Base-by-base conservation (phyloP, 2,797 vertebrate genomes). In the Pygocentrus nattereri region DNA sequence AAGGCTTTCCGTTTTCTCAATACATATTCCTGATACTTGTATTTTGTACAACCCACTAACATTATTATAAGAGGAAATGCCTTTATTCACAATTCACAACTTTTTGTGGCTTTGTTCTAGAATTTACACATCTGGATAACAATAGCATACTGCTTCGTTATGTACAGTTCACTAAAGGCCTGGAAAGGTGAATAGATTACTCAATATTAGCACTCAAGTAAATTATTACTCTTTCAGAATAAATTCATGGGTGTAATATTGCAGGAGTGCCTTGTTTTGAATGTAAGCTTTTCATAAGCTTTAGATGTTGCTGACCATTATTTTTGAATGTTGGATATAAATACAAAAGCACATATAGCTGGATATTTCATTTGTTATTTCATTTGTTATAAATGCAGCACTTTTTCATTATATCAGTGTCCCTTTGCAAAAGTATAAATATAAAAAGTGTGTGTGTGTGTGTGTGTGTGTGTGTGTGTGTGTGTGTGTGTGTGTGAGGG, bases 161-260 rank as follows among this genome's bases (percentile, higher is more conserved):
- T 7, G 16, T 47, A 30, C 19, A 1, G 18, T 72, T 52, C 34
- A 79, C 27, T 1, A 19, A 71, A 11, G 27, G 25, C 67, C 61
- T 78, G 52, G 21, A 61, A 61, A 71, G 27, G 67, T 59, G 4
- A 50, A 31, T 54, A 16, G 2, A 34, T 58, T 71, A 31, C 30
- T 12, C 41, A 25, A 11, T 38, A 62, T 52, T 34, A 34, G 27
- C 27, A 21, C 21, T 72, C 58, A 64, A 18, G 4, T 41, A 25
- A 23, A n/a, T 25, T 30, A 50, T 50, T 19, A 11, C 25, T 31
- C 27, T 49, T 71, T 62, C 44, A 52, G 49, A 50, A 71, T 71
- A n/a, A 62, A 73, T 73, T 52, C 52, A 47, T 50, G 68, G 16
- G n/a, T 19, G n/a, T 64, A 73, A 73, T 65, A 41, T 56, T 31